Conservation (phyloP, 2,113 vertebrate species). For the Anguilla japonica region DNA sequence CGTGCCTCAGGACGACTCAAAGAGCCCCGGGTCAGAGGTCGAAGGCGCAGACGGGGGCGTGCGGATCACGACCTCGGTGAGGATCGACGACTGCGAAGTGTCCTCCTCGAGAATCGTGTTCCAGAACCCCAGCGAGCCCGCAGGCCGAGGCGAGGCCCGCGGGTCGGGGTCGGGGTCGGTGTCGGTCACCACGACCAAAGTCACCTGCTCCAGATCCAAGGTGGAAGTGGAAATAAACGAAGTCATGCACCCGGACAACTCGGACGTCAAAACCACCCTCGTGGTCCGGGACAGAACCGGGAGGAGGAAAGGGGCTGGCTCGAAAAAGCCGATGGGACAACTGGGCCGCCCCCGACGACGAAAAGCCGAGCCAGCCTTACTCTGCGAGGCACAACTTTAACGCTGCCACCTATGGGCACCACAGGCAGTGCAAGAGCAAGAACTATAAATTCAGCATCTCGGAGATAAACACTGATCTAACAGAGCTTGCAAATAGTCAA, state of each 20-base stretch:
- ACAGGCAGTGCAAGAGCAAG: conserved; percentile 37
- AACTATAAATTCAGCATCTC: conserved; percentile 60
- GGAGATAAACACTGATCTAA: conserved; percentile 33
- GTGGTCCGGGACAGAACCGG: conserved; percentile 50
- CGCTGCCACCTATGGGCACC: conserved; percentile 8
- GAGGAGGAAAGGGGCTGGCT: conserved; percentile 38
- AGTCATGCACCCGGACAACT: conserved; percentile 30
- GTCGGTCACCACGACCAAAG: conserved; percentile 61
- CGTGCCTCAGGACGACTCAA: conserved; percentile 54
- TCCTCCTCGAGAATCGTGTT: conserved; percentile 59
- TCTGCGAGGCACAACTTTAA: conserved; percentile 25
- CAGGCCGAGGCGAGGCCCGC: conserved; percentile 30
- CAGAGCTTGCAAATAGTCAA: conserved; percentile 56
- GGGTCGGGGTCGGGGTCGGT: conserved; percentile 45
- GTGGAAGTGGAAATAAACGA: conserved; percentile 74
- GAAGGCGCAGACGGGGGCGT: conserved; percentile 44
- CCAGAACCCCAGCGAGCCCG: conserved; percentile 48
- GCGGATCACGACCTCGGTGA: conserved; percentile 65
- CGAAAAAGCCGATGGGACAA: conserved; percentile 33
- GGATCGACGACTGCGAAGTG: conserved; percentile 56
- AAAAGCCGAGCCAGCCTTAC: conserved; percentile 26
- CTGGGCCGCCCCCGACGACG: conserved; percentile 32
- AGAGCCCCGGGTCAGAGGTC: conserved; percentile 37
- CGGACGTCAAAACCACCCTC: conserved; percentile 50
- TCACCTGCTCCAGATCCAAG: conserved; percentile 59